Percentiles rank a stretch among this genome's conserved stretches.
Conservation (phyloP, 2,113 vertebrate genomes). For the Aldabrachelys gigantea region DNA sequence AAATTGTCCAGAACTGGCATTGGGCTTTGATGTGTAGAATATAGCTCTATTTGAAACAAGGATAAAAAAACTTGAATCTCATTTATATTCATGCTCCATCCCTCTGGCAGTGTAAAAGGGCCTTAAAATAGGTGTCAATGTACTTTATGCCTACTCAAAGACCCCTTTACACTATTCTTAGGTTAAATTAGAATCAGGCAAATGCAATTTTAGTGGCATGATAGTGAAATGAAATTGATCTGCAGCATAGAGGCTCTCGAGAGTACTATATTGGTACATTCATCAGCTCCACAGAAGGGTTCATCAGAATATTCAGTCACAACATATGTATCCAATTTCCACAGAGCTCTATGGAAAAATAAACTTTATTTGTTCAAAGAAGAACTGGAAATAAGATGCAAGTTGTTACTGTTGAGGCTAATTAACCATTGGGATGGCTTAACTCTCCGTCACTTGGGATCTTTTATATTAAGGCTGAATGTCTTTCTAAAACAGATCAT, state of each 20-base stretch:
- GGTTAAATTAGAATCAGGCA: accelerated
- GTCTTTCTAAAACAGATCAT: background rate
- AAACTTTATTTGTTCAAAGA: background rate
- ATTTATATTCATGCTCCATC: accelerated
- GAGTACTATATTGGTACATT: accelerated
- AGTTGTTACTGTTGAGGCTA: accelerated
- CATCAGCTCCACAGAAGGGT: background rate
- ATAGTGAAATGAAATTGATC: accelerated
- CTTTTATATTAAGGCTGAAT: background rate
- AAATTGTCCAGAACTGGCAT: accelerated
- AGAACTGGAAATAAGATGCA: accelerated
- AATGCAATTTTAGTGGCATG: background rate
- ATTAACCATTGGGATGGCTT: background rate
- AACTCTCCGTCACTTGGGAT: background rate
- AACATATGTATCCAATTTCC: background rate
- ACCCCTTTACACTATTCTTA: accelerated
- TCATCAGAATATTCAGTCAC: background rate
- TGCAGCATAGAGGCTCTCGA: accelerated
- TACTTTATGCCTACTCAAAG: accelerated
- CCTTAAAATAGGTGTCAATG: background rate
- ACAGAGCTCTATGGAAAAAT: background rate
- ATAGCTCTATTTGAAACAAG: background rate
- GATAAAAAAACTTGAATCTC: accelerated
- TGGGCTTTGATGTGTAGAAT: background rate
- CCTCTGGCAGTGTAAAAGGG: accelerated